Base-by-base conservation (phyloP, 2,888 invertebrate genomes). In the Leuctra nigra region DNA sequence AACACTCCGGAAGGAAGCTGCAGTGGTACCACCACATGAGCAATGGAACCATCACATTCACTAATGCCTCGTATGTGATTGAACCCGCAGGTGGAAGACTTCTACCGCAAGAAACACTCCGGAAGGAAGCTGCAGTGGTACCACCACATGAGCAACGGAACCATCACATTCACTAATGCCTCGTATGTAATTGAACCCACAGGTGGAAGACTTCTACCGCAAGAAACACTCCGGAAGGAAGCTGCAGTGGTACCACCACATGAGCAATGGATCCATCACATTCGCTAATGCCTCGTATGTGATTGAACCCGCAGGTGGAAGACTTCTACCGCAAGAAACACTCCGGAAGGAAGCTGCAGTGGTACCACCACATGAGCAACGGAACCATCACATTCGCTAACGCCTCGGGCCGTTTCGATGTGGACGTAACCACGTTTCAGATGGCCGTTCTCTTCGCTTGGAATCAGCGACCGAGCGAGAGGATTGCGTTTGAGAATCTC, bases 1-100 rank as follows among this genome's bases (percentile, higher is more conserved):
- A 97, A 73, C 98, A 99, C 76, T 94, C 90, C 66, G 98, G 99
- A 7, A 80, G 99, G 56, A 98, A 98, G 72, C 76, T 99, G 58
- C 95, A 96, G 74, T 99, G 99, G 99, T 78, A 98, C 73, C 98
- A 99, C 75, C 96, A 98, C 68, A 98, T 98, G 97, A 96, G 97
- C 63, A 98, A 98, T 75, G 99, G 98, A 65, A 96, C 96, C 83
- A 94, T 99, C 65, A 94, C 93, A 22, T 98, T 98, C 76, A 83
- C 86, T 0, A 97, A 95, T n/a, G n/a, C n/a, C n/a, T n/a, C n/a
- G n/a, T n/a, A n/a, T n/a, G n/a, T n/a, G n/a, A n/a, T n/a, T n/a
- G n/a, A n/a, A n/a, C n/a, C n/a, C n/a, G n/a, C n/a, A 99, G 75
- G 92, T 99, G 22, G 99, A 99, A 75, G 96, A 97, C 63, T 98